phyloP scores from a whole-genome alignment of 1,140 invertebrate species.

The Heliconius hewitsoni region DNA sequence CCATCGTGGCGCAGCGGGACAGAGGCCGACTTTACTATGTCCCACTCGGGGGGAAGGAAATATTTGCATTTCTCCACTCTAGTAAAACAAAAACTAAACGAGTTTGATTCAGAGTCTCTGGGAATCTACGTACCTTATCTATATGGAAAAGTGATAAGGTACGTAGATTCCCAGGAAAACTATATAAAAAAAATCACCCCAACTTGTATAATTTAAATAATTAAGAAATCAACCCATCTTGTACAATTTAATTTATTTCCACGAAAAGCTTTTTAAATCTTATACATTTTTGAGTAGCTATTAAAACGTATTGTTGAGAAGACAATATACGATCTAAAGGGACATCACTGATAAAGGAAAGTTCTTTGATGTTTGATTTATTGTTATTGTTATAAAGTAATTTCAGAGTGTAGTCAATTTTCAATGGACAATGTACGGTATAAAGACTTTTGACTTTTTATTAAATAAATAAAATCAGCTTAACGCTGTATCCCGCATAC shows the following conservation, averaged over 20 bases:
- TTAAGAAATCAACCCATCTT: too few relatives aligned
- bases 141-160: too few relatives aligned
- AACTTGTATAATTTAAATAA: too few relatives aligned
- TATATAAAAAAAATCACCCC: too few relatives aligned
- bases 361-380: conserved; percentile 17
- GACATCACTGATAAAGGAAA: neutral
- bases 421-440: neutral
- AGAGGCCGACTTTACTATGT: too few relatives aligned
- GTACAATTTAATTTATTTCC: neutral
- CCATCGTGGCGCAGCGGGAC: too few relatives aligned
- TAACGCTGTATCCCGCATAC: too few relatives aligned
- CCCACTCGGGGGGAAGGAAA: too few relatives aligned
- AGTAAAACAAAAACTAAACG: too few relatives aligned
- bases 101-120: neutral
- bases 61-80: too few relatives aligned
- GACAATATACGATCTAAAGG: neutral
- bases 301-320: neutral
- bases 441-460: neutral
- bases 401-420: neutral
- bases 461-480: neutral
- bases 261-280: neutral
- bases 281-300: conserved; percentile 6
- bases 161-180: too few relatives aligned
- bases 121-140: too few relatives aligned
- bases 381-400: conserved; percentile 16